Evolutionary conservation across 2,113 vertebrate species (phyloP).

Genomic region (Lepisosteus osseus): DNA sequence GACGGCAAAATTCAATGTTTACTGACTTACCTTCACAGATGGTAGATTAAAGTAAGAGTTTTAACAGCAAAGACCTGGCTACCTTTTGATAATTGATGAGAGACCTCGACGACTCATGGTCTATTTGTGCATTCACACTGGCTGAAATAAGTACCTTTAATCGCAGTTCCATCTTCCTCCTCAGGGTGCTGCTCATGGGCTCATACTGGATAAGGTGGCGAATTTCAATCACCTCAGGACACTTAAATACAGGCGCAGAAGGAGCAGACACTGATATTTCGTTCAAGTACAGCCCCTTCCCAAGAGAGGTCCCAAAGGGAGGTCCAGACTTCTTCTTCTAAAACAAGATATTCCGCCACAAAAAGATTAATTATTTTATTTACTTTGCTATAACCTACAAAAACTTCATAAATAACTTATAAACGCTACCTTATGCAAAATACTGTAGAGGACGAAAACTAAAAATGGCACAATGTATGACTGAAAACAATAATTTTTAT

Average conservation of each 20-base stretch:
- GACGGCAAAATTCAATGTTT: background rate
- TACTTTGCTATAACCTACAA: too few species aligned
- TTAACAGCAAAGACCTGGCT: background rate
- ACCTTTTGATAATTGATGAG: background rate
- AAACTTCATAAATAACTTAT: too few species aligned
- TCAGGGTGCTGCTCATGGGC: slow-evolving; percentile 53
- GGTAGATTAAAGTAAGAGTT: too few species aligned
- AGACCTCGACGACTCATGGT: too few species aligned
- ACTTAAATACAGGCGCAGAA: slow-evolving; percentile 44
- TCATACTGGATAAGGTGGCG: slow-evolving; percentile 75
- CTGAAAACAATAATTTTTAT: too few species aligned
- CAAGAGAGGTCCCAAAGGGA: slow-evolving; percentile 43
- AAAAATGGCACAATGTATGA: too few species aligned
- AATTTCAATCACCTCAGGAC: slow-evolving; percentile 74
- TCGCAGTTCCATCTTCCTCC: slow-evolving; percentile 63
- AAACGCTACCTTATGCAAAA: too few species aligned
- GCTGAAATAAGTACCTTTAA: slow-evolving; percentile 66
- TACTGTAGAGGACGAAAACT: too few species aligned
- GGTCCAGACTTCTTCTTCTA: slow-evolving; percentile 62
- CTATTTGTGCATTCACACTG: background rate
- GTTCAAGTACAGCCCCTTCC: slow-evolving; percentile 58
- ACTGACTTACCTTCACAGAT: background rate
- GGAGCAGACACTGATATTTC: slow-evolving; percentile 16
- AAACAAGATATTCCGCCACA: slow-evolving; percentile 7
- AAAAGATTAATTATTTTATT: too few species aligned